Conservation (phyloP, 2,888 invertebrate genomes). For the Tiliacea citrago region DNA sequence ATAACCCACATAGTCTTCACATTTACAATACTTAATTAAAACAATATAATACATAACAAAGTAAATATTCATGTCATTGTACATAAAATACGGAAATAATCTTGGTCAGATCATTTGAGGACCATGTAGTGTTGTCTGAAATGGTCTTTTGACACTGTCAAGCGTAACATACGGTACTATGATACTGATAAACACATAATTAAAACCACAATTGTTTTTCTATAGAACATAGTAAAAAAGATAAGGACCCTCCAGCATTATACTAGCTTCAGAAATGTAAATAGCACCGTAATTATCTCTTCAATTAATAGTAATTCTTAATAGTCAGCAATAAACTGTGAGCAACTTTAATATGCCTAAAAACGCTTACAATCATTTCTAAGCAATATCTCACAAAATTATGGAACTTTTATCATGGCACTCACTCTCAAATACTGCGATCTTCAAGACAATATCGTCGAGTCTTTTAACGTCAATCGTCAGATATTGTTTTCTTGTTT, state of each 20-base stretch:
- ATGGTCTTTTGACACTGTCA: too few relatives aligned
- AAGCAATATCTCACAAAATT: neutral
- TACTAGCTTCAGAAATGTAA: neutral
- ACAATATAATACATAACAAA: too few relatives aligned
- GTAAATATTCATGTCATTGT: too few relatives aligned
- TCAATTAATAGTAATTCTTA: neutral
- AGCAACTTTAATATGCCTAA: neutral
- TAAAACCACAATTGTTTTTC: neutral
- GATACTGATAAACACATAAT: neutral
- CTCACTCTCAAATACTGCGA: neutral
- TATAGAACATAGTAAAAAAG: neutral
- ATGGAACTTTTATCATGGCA: neutral
- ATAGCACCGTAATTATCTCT: neutral
- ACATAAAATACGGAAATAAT: too few relatives aligned
- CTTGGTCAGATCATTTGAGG: too few relatives aligned
- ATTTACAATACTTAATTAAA: too few relatives aligned
- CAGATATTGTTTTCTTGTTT: conserved; percentile 35
- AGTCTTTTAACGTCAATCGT: conserved; percentile 5
- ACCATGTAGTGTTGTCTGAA: too few relatives aligned
- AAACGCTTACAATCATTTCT: neutral
- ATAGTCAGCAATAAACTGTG: neutral
- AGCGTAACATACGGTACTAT: too few relatives aligned
- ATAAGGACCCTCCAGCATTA: neutral
- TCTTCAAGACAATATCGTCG: conserved; percentile 13
- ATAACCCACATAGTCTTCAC: too few relatives aligned